Conservation (phyloP, 2,797 vertebrate genomes). For the Fistularia tabacaria region DNA sequence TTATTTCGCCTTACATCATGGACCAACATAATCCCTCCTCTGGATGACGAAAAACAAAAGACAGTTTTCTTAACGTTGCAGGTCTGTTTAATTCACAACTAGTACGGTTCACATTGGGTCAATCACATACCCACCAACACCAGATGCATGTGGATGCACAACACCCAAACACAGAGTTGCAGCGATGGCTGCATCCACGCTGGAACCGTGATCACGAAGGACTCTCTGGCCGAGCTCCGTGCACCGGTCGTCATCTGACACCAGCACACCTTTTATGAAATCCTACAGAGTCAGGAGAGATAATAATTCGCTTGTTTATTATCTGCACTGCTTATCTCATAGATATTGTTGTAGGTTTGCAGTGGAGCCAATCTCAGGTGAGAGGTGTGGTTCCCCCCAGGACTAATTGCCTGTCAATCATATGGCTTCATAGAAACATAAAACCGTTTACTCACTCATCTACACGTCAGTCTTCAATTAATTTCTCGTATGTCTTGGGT, state of each 20-base stretch:
- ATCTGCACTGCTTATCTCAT: too few relatives aligned
- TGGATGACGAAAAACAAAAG: constrained; percentile 45
- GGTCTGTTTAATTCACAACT: not conserved
- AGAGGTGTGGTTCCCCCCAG: too few relatives aligned
- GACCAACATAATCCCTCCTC: constrained; percentile 87
- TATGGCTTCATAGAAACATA: too few relatives aligned
- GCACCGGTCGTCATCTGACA: constrained; percentile 78
- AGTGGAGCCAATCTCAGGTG: too few relatives aligned
- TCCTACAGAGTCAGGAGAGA: constrained; percentile 58
- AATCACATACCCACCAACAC: constrained; percentile 83
- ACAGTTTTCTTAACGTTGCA: not conserved
- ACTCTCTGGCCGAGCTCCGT: constrained; percentile 74
- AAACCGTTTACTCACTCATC: too few relatives aligned
- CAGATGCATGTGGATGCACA: constrained; percentile 82
- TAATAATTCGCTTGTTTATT: not conserved
- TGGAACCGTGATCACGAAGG: constrained; percentile 79
- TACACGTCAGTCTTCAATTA: too few relatives aligned
- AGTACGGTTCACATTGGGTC: not conserved
- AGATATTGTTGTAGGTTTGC: too few relatives aligned
- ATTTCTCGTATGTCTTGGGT: too few relatives aligned
- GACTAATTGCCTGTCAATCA: too few relatives aligned
- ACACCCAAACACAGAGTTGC: constrained; percentile 79
- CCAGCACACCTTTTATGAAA: constrained; percentile 73
- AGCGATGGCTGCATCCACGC: constrained; percentile 82
- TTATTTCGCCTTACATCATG: constrained; percentile 80